These are phyloP conservation scores for Dolomedes plantarius DNA, from an alignment of 2,888 invertebrate species.

Conservation along the genomic window DNA sequence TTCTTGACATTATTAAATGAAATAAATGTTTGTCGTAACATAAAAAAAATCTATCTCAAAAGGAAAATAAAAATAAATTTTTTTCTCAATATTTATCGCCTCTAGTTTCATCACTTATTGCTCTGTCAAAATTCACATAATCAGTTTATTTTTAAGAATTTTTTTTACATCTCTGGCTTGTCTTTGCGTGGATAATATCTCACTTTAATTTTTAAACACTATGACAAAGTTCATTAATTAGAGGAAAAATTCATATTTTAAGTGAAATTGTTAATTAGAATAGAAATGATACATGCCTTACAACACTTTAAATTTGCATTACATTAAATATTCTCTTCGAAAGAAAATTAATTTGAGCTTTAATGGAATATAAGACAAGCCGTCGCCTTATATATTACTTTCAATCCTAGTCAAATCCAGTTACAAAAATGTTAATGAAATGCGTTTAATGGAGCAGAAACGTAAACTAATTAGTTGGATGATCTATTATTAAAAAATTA, in stretches of 20 bases:
- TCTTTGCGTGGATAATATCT: no score
- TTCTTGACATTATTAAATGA: no score
- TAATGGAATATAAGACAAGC: neutral
- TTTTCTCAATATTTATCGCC: no score
- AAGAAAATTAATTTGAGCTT: neutral
- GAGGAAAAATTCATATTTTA: neutral
- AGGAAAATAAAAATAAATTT: no score
- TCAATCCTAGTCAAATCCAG: neutral
- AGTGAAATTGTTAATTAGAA: neutral
- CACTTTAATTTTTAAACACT: no score
- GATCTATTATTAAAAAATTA: neutral
- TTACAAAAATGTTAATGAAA: neutral
- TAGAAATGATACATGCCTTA: neutral
- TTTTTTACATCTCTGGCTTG: no score
- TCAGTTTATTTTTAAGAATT: no score
- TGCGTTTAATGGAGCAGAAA: neutral
- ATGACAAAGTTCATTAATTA: no score
- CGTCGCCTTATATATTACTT: neutral
- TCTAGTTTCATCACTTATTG: no score
- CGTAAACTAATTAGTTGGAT: neutral
- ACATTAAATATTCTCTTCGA: neutral
- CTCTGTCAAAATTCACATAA: no score
- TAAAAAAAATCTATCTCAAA: no score
- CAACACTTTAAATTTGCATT: neutral
- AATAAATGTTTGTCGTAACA: no score